Conservation (phyloP, 2,797 vertebrate species). For the Aulostomus chinensis region DNA sequence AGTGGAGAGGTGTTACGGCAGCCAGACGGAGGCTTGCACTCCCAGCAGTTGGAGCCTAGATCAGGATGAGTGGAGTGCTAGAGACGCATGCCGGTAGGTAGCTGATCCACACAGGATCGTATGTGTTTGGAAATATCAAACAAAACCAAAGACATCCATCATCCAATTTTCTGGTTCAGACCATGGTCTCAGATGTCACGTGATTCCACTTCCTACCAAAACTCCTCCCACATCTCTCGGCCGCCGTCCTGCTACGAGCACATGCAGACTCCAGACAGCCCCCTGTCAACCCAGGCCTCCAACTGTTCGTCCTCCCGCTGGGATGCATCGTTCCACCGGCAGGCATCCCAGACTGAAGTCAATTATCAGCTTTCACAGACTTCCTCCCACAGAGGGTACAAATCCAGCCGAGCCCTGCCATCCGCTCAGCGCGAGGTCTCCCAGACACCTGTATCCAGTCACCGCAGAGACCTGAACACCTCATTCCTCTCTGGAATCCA, state of each 20-base stretch:
- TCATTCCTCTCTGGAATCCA: constrained; percentile 15
- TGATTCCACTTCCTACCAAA: constrained; percentile 7
- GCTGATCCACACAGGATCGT: not conserved
- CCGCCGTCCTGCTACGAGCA: constrained; percentile 20
- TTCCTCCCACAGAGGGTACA: constrained; percentile 34
- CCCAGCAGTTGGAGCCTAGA: constrained; percentile 34
- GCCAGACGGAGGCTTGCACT: constrained; percentile 28
- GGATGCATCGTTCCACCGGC: constrained; percentile 36
- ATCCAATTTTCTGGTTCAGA: constrained; percentile 16
- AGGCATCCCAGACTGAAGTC: constrained; percentile 14
- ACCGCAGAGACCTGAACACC: constrained; percentile 2
- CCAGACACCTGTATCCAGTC: constrained; percentile 11
- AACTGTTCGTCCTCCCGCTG: constrained; percentile 29
- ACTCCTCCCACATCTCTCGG: constrained; percentile 25
- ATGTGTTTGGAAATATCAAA: too few relatives aligned
- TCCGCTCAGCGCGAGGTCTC: constrained; percentile 21
- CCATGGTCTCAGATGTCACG: constrained; percentile 17
- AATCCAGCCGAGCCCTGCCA: constrained; percentile 20
- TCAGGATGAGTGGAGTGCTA: constrained; percentile 25
- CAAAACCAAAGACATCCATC: not conserved
- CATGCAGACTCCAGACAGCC: constrained; percentile 22
- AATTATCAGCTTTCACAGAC: constrained; percentile 44
- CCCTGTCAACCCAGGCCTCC: constrained; percentile 29
- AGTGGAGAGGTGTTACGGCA: constrained; percentile 33
- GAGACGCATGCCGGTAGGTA: constrained; percentile 39